These are phyloP conservation scores for Melanostoma mellinum DNA, from an alignment of 2,888 invertebrate genomes.

Conservation along the genomic window DNA sequence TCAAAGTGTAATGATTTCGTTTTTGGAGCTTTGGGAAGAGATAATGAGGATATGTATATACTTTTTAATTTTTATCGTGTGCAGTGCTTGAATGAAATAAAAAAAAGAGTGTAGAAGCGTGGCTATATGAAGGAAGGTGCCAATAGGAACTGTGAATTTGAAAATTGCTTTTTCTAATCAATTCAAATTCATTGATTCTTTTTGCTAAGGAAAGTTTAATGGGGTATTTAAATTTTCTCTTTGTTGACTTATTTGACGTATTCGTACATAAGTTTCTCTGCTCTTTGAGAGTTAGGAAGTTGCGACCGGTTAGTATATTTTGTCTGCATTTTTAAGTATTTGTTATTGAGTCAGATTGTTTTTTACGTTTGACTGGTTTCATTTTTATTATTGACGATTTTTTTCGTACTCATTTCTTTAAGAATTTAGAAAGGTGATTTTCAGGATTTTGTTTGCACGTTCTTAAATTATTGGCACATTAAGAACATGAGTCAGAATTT, in stretches of 20 bases:
- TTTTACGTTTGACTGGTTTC: too few relatives aligned
- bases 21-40: constrained; percentile 44
- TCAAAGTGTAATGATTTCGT: constrained; percentile 45
- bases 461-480: too few relatives aligned
- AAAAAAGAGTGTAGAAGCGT: background rate
- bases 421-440: too few relatives aligned
- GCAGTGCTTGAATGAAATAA: constrained; percentile 7
- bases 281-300: background rate
- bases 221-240: background rate
- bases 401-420: too few relatives aligned
- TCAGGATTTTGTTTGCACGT: too few relatives aligned
- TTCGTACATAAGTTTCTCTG: constrained; percentile 23
- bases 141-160: constrained; percentile 31
- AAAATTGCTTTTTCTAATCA: constrained; percentile 28
- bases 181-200: constrained; percentile 30
- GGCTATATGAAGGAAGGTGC: constrained; percentile 2
- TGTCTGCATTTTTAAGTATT: too few relatives aligned
- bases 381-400: too few relatives aligned
- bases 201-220: constrained; percentile 37
- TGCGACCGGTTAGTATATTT: too few relatives aligned
- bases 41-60: constrained; percentile 31
- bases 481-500: too few relatives aligned
- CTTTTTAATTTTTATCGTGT: constrained; percentile 53
- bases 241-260: background rate
- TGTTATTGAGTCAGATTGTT: too few relatives aligned